Evolutionary conservation across 2,113 vertebrate species (phyloP).

Genomic region (Erpornis zantholeuca): DNA sequence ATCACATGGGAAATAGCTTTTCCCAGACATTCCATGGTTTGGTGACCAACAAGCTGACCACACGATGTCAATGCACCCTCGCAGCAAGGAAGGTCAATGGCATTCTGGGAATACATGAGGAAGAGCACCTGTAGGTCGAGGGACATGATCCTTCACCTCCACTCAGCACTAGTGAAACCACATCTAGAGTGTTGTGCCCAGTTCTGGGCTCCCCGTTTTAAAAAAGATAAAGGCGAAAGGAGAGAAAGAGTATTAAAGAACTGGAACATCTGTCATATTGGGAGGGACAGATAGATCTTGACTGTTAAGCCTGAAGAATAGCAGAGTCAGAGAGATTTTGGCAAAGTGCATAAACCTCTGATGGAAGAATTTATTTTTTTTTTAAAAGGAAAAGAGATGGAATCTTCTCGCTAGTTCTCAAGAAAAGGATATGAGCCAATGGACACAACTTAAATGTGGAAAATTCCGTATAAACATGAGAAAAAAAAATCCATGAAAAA

Average conservation of each 20-base stretch:
- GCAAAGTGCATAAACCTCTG: neutral
- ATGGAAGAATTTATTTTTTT: neutral
- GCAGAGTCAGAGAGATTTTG: neutral
- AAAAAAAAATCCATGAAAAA: neutral
- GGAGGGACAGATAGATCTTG: neutral
- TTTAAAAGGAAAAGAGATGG: neutral
- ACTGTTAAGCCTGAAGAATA: neutral
- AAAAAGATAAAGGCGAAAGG: neutral
- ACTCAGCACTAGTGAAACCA: neutral
- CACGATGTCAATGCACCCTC: neutral
- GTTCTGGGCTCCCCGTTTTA: neutral
- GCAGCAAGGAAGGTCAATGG: neutral
- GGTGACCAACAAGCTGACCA: neutral
- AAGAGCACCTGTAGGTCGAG: neutral
- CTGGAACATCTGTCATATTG: accelerated
- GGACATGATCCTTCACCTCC: neutral
- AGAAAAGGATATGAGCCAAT: neutral
- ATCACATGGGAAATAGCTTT: neutral
- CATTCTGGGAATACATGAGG: neutral
- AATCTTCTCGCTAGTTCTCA: neutral
- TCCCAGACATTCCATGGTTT: neutral
- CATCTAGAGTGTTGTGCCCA: neutral
- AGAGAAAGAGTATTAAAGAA: neutral
- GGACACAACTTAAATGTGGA: neutral
- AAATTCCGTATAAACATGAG: neutral